Percentiles rank a stretch among this genome's conserved stretches.
Conservation (phyloP, 2,888 invertebrate genomes). For the Acronicta leporina region DNA sequence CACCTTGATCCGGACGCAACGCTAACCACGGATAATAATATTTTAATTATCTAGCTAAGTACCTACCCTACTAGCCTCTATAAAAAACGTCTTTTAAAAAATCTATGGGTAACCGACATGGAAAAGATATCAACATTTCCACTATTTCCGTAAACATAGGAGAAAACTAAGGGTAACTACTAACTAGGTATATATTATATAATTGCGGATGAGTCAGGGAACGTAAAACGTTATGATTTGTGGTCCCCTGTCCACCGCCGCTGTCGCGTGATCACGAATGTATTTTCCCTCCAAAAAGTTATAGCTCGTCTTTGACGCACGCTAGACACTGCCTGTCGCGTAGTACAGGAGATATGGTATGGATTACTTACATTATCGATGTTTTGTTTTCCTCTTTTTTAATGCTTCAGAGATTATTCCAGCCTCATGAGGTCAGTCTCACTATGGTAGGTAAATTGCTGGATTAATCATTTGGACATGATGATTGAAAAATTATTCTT, state of each 20-base stretch:
- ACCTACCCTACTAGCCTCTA: background rate
- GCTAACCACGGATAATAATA: too few relatives aligned
- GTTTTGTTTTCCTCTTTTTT: too few relatives aligned
- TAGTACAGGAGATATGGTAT: slow-evolving; percentile 63
- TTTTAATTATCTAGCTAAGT: too few relatives aligned
- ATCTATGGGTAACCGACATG: slow-evolving; percentile 21
- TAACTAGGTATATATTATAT: too few relatives aligned
- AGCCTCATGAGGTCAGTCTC: too few relatives aligned
- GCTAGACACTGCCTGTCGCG: slow-evolving; percentile 84
- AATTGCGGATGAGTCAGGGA: slow-evolving; percentile 48
- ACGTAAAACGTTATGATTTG: slow-evolving; percentile 59
- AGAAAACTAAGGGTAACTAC: slow-evolving; percentile 23
- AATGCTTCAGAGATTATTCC: too few relatives aligned
- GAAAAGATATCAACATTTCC: slow-evolving; percentile 30
- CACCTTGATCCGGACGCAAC: too few relatives aligned
- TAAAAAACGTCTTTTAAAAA: slow-evolving; percentile 2
- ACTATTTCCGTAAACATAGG: slow-evolving; percentile 40
- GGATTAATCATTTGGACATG: too few relatives aligned
- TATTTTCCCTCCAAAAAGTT: slow-evolving; percentile 75
- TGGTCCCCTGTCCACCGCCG: slow-evolving; percentile 38
- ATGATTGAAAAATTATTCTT: too few relatives aligned
- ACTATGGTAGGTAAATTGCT: too few relatives aligned
- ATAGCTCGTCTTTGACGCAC: slow-evolving; percentile 69
- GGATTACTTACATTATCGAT: background rate
- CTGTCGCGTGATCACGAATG: slow-evolving; percentile 74